Evolutionary conservation across 2,797 vertebrate genomes (phyloP).

Genomic region (Crocidura indochinensis): DNA sequence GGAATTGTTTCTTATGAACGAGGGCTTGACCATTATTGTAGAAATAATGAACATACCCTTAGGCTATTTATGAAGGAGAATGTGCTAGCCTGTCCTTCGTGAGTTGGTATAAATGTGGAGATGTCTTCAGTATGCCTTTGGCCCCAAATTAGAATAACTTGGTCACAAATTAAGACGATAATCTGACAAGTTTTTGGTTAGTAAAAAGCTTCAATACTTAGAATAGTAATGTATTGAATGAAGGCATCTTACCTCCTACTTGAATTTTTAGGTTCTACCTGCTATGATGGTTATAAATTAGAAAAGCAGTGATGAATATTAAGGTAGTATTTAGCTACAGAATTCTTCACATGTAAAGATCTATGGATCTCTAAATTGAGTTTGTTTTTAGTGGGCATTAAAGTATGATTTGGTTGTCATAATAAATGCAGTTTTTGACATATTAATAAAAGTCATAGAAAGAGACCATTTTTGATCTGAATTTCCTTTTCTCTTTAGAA

Average conservation of each 20-base stretch:
- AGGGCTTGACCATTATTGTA: conserved; percentile 16
- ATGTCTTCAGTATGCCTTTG: not conserved
- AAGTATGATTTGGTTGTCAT: not conserved
- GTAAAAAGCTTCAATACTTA: conserved; percentile 45
- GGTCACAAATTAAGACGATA: conserved; percentile 12
- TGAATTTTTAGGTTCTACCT: conserved; percentile 21
- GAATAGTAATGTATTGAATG: conserved; percentile 22
- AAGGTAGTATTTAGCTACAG: too few relatives aligned
- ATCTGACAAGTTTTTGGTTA: conserved; percentile 12
- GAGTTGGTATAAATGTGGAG: not conserved
- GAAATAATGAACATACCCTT: conserved; percentile 2
- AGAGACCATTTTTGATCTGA: too few relatives aligned
- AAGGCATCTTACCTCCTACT: not conserved
- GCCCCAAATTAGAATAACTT: not conserved
- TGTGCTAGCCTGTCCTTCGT: not conserved
- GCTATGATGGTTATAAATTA: not conserved
- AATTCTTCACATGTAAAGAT: too few relatives aligned
- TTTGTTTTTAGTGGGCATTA: too few relatives aligned
- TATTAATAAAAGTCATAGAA: conserved; percentile 31
- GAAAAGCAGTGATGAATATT: not conserved
- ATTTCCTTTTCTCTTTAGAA: not conserved
- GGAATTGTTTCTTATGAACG: not conserved
- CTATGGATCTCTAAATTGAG: too few relatives aligned
- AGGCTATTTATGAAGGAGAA: conserved; percentile 19
- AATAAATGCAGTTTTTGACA: conserved; percentile 12